Percentiles rank a stretch among this genome's conserved stretches.
These are phyloP conservation scores for Cyprinodon diabolis DNA, from an alignment of 2,797 vertebrate species.

Conservation along the genomic window DNA sequence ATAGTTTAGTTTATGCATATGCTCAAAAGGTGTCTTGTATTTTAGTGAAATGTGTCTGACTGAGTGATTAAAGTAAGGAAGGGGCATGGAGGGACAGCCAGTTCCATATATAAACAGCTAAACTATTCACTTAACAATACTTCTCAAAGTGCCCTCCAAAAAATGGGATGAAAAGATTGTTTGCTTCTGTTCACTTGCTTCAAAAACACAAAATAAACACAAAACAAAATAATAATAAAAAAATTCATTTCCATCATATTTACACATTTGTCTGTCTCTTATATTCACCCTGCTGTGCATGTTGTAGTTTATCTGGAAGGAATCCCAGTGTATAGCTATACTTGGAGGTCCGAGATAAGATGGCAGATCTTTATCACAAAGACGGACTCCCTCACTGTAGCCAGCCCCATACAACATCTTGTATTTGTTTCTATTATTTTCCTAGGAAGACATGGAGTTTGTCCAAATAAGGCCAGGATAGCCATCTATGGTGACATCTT, in stretches of 20 bases:
- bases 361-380: conserved; percentile 17
- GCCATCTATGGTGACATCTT: conserved; percentile 21
- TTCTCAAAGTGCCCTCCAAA: too few relatives aligned
- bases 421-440: conserved; percentile 57
- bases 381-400: conserved; percentile 26
- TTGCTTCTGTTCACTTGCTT: conserved; percentile 19
- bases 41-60: too few relatives aligned
- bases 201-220: conserved; percentile 1
- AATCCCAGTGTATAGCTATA: conserved; percentile 19
- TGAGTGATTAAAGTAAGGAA: too few relatives aligned
- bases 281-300: not conserved
- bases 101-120: too few relatives aligned
- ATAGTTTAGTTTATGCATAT: too few relatives aligned
- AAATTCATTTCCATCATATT: conserved; percentile 3
- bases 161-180: not conserved
- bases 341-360: conserved; percentile 15
- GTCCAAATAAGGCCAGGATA: conserved; percentile 24
- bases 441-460: conserved; percentile 27
- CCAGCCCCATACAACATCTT: conserved; percentile 20
- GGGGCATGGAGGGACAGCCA: too few relatives aligned
- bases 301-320: conserved; percentile 23
- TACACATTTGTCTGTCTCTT: conserved; percentile 9
- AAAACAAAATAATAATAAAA: too few relatives aligned
- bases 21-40: too few relatives aligned
- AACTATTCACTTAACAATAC: too few relatives aligned